phyloP scores from a whole-genome alignment of 1,140 invertebrate species.

The Ectropis grisescens region DNA sequence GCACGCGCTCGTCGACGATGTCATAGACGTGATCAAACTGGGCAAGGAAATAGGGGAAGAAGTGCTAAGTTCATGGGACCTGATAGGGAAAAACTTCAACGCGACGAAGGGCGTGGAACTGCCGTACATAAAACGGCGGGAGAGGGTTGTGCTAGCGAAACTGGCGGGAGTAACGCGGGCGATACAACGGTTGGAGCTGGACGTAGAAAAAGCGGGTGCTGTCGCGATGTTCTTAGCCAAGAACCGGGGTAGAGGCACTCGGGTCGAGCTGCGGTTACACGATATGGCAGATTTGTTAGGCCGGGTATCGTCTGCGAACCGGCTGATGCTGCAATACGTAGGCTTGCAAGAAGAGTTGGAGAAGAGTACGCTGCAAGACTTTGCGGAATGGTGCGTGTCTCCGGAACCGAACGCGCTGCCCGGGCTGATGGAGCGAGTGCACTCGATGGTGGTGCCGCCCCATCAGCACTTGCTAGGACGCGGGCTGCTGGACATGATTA shows the following conservation, averaged over 20 bases:
- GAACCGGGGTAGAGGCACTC: constrained; percentile 49
- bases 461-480: constrained; percentile 42
- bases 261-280: constrained; percentile 70
- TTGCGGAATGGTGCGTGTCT: constrained; percentile 76
- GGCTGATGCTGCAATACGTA: constrained; percentile 71
- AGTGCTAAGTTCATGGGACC: constrained; percentile 73
- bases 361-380: constrained; percentile 75
- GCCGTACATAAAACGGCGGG: constrained; percentile 70
- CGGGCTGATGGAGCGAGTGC: constrained; percentile 76
- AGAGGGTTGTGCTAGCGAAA: constrained; percentile 65
- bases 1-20: constrained; percentile 67
- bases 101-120: constrained; percentile 69
- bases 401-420: constrained; percentile 74
- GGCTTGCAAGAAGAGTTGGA: constrained; percentile 69
- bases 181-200: constrained; percentile 46
- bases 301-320: constrained; percentile 71
- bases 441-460: constrained; percentile 70
- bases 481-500: constrained; percentile 62
- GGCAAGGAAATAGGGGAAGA: constrained; percentile 72
- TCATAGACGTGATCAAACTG: constrained; percentile 73
- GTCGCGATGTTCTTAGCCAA: constrained; percentile 50
- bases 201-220: constrained; percentile 25
- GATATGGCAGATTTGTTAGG: constrained; percentile 72
- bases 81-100: constrained; percentile 69
- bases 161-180: constrained; percentile 58